Percentiles rank a stretch among this genome's conserved stretches.
Conservation (phyloP, 2,113 vertebrate species). For the Dromaius novaehollandiae region DNA sequence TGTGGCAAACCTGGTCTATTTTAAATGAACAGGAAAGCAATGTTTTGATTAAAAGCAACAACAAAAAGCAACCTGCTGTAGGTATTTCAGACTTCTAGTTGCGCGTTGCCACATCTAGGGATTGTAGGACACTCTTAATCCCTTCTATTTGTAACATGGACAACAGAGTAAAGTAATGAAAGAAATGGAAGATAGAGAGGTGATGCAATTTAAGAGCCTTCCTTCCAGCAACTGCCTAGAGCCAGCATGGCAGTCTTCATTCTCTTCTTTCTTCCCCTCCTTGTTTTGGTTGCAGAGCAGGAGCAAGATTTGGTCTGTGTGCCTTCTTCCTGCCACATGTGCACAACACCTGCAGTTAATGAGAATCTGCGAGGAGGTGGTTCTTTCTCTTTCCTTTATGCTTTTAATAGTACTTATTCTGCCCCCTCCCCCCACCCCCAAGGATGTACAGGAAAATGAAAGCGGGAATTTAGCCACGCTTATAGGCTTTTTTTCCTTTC, state of each 20-base stretch:
- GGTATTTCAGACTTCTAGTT: background rate
- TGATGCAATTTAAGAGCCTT: background rate
- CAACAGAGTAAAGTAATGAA: background rate
- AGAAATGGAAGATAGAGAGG: background rate
- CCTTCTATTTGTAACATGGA: background rate
- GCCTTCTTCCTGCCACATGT: background rate
- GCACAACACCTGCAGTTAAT: constrained; percentile 15
- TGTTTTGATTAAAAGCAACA: background rate
- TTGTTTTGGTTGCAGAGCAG: background rate
- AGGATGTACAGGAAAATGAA: constrained; percentile 9
- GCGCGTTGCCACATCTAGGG: background rate
- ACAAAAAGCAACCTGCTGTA: background rate
- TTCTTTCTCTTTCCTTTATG: constrained; percentile 10
- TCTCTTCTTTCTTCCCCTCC: background rate
- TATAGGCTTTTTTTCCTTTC: constrained; percentile 23
- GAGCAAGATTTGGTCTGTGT: background rate
- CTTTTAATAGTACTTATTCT: background rate
- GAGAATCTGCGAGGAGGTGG: background rate
- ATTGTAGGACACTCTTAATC: background rate
- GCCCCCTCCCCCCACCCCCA: background rate
- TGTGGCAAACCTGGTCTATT: background rate
- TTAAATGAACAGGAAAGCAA: background rate
- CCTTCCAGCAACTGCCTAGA: too few relatives aligned
- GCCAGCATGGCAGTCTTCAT: background rate
- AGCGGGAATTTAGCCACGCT: constrained; percentile 32